phyloP scores from a whole-genome alignment of 2,113 vertebrate species.

The Naja naja region DNA sequence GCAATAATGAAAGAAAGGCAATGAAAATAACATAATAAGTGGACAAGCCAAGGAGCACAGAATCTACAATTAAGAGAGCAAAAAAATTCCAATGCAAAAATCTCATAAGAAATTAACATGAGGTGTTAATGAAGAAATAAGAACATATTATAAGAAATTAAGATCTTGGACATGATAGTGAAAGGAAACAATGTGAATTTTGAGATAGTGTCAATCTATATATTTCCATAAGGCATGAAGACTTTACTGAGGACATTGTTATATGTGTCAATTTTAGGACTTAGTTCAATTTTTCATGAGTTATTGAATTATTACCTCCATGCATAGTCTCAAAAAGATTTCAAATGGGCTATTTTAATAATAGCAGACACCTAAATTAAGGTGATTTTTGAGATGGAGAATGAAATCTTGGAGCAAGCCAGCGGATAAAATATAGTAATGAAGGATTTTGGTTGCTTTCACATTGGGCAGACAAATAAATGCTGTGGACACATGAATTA shows the following conservation, averaged over 20 bases:
- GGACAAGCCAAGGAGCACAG: neutral
- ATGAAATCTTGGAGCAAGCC: neutral
- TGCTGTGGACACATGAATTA: neutral
- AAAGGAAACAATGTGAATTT: neutral
- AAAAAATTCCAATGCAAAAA: neutral
- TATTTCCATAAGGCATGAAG: neutral
- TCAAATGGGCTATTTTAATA: neutral
- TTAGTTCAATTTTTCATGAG: neutral
- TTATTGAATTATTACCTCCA: neutral
- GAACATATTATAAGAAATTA: neutral
- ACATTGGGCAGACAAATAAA: neutral
- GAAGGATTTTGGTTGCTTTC: neutral
- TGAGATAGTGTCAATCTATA: neutral
- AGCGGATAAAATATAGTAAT: neutral
- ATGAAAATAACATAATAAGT: neutral
- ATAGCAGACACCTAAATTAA: neutral
- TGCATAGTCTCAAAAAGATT: neutral
- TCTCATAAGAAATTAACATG: neutral
- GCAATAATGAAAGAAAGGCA: constrained; percentile 11
- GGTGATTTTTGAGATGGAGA: neutral
- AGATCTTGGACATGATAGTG: neutral
- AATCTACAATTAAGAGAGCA: neutral
- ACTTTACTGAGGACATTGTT: neutral
- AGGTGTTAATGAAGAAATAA: neutral
- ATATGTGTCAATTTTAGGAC: neutral